Evolutionary conservation across 2,797 vertebrate genomes (phyloP).

Genomic region (Parotocinclus haroldoi): DNA sequence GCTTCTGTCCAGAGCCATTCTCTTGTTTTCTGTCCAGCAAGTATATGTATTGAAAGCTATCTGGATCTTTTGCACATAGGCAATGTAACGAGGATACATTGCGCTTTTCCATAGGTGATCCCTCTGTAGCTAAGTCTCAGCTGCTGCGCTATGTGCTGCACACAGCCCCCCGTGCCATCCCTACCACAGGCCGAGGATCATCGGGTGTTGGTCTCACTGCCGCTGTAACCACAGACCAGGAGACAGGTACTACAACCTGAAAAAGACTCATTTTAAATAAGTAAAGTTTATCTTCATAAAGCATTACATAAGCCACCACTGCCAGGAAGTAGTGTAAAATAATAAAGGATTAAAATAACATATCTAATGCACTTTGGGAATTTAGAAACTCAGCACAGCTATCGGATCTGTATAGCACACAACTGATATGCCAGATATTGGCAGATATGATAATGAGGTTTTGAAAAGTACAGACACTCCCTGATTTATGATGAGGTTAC

Average conservation of each 20-base stretch:
- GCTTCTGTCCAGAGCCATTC: too few relatives aligned
- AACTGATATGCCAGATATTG: too few relatives aligned
- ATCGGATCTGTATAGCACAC: too few relatives aligned
- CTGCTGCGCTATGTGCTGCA: slow-evolving; percentile 89
- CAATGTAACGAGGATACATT: background rate
- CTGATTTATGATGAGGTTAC: too few relatives aligned
- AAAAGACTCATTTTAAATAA: background rate
- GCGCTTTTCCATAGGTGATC: slow-evolving; percentile 77
- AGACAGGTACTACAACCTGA: slow-evolving; percentile 77
- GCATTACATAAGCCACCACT: too few relatives aligned
- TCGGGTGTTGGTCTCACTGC: slow-evolving; percentile 92
- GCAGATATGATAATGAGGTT: too few relatives aligned
- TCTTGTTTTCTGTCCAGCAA: background rate
- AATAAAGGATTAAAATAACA: too few relatives aligned
- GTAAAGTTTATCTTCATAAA: too few relatives aligned
- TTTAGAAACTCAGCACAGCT: too few relatives aligned
- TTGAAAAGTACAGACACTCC: too few relatives aligned
- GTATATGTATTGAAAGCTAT: background rate
- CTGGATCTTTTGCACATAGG: background rate
- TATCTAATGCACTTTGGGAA: too few relatives aligned
- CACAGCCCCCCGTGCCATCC: slow-evolving; percentile 88
- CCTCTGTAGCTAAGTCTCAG: slow-evolving; percentile 96
- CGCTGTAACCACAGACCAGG: slow-evolving; percentile 93
- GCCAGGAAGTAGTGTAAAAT: too few relatives aligned
- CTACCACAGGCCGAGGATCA: slow-evolving; percentile 92